A percentile compares a stretch with the other conserved stretches of the same genome.
Evolutionary conservation across 2,888 invertebrate genomes (phyloP).

Genomic region (Hymenopus coronatus): DNA sequence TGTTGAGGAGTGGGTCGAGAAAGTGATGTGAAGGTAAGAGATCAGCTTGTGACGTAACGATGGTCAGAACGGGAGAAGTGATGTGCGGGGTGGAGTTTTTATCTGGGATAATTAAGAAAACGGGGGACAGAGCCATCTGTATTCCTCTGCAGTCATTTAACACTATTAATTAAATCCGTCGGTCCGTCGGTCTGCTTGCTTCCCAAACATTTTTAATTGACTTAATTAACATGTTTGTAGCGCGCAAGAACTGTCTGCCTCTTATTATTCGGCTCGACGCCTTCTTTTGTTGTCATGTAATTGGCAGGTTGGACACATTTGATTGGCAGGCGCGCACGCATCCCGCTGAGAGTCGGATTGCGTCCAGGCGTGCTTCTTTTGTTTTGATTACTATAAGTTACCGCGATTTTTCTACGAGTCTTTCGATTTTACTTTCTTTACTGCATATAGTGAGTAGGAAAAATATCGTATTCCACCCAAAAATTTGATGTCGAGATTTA

Average conservation of each 20-base stretch:
- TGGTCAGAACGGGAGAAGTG: neutral
- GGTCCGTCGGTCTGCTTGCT: neutral
- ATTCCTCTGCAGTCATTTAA: neutral
- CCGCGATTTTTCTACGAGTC: no score
- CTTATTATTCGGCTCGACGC: conserved; percentile 1
- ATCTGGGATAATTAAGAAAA: neutral
- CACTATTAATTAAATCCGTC: conserved; percentile 1
- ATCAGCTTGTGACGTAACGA: neutral
- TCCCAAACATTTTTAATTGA: neutral
- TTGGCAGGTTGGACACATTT: neutral
- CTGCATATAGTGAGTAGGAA: no score
- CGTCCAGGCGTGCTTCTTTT: neutral
- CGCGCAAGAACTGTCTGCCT: neutral
- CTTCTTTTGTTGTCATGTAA: neutral
- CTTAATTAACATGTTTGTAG: conserved; percentile 9
- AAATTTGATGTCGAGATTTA: no score
- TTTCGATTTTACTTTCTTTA: no score
- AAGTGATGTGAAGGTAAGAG: no score
- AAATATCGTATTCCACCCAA: no score
- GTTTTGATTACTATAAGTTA: no score
- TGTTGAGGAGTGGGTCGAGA: no score
- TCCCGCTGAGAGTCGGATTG: neutral
- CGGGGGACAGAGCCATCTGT: neutral
- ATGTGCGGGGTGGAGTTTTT: neutral
- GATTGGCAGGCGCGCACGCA: neutral